Percentiles rank a stretch among this genome's conserved stretches.
Evolutionary conservation across 2,888 invertebrate genomes (phyloP).

Genomic region (Phyllotreta cruciferae): DNA sequence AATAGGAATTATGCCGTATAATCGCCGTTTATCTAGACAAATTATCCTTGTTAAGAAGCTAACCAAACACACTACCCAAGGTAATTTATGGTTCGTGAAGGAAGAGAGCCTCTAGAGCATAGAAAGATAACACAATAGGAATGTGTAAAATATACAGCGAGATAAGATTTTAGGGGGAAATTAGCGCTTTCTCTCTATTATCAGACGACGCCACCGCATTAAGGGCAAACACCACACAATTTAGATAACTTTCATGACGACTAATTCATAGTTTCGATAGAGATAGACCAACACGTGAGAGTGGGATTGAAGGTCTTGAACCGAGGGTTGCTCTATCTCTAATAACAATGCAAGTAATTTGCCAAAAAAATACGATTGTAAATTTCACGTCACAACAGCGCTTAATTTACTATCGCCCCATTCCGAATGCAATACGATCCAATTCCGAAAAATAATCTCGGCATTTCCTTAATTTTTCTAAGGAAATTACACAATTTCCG

Average conservation of each 20-base stretch:
- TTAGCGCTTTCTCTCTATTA: constrained; percentile 44
- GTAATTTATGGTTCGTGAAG: constrained; percentile 24
- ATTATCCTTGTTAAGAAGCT: constrained; percentile 18
- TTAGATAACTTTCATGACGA: constrained; percentile 55
- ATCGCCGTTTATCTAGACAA: constrained; percentile 16
- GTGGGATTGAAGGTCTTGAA: too few species aligned
- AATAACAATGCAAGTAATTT: too few species aligned
- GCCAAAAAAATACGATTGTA: too few species aligned
- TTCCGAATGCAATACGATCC: constrained; percentile 1
- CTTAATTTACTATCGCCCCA: too few species aligned
- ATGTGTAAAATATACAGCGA: constrained; percentile 49
- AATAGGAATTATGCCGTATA: background rate
- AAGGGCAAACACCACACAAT: constrained; percentile 48
- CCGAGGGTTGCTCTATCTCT: too few species aligned
- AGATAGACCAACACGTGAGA: too few species aligned
- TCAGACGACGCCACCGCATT: constrained; percentile 36
- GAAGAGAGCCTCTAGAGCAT: constrained; percentile 42
- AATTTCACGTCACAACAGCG: too few species aligned
- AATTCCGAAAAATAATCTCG: constrained; percentile 7
- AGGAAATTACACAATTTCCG: constrained; percentile 22
- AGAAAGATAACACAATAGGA: constrained; percentile 47
- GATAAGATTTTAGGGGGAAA: constrained; percentile 43
- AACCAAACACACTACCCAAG: constrained; percentile 21
- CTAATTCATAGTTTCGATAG: constrained; percentile 48
- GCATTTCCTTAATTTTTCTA: constrained; percentile 23